Base-by-base conservation (phyloP, 2,113 vertebrate species). In the Otis tarda region DNA sequence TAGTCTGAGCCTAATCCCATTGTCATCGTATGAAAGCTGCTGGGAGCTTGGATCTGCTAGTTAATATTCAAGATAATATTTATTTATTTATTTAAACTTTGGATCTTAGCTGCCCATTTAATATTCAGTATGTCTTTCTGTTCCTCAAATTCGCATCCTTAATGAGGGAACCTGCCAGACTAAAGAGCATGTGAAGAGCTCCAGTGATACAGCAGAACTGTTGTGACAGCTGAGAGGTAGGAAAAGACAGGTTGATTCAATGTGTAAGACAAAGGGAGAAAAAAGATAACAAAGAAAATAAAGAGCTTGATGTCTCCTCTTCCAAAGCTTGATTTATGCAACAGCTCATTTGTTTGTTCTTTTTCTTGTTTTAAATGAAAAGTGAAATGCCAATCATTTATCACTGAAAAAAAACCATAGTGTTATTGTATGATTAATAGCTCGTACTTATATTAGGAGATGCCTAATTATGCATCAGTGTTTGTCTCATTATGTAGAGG, bases 371-470 rank as follows among this genome's bases (percentile, higher is more conserved):
- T 94, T 45, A 83, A 86, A 87, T 63, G 82, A 90, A 83, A 87
- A 95, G 89, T 91, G 91, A 95, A 97, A 97, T 95, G 77, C 27
- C 4, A 81, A 69, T 86, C 74, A 89, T 94, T 74, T 82, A 82
- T 89, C 86, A 49, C 12, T 91, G 87, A 79, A 95, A 89, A 95
- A n/a, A 95, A 92, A 65, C 2, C 22, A 77, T 50, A 53, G 77
- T 95, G 92, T 79, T 95, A 96, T 67, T 95, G 55, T 97, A 97
- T 98, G 97, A 98, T 97, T 95, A 97, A 96, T 85, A 41, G 84
- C 63, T 91, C 74, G 27, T 50, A 52, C 69, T 95, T 94, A 92
- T 95, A 86, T 94, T 93, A 97, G 94, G 84, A 96, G 92, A 96
- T 96, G 82, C 87, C 93, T 97, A 97, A 98, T 98, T 98, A 97